These are phyloP conservation scores for Brassicogethes aeneus DNA, from an alignment of 2,888 invertebrate genomes.

Conservation along the genomic window DNA sequence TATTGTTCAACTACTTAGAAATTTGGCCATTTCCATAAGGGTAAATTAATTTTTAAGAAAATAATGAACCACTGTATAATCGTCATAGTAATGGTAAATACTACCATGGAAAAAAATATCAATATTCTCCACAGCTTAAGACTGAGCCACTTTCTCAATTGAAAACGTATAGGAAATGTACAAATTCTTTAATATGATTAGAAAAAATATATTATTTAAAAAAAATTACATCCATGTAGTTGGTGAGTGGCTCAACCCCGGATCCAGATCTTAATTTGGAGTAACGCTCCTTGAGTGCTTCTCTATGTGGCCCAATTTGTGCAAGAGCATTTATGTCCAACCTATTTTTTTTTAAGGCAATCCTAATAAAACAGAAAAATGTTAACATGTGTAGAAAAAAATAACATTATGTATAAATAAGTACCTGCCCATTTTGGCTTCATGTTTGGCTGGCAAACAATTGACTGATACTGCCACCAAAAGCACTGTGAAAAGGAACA, in stretches of 20 bases:
- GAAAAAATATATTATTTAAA: no score
- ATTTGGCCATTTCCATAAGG: no score
- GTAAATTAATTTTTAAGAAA: no score
- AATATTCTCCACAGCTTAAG: no score
- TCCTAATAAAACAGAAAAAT: no score
- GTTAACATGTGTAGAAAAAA: background rate
- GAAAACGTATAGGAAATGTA: no score
- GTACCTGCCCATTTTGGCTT: background rate
- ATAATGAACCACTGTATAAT: no score
- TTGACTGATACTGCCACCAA: background rate
- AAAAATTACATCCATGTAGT: slow-evolving; percentile 1
- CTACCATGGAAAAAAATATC: no score
- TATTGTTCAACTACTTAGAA: no score
- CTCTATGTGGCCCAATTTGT: background rate
- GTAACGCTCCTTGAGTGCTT: background rate
- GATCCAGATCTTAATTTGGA: background rate
- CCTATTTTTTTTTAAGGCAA: background rate
- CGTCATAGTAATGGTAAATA: no score
- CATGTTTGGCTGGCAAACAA: background rate
- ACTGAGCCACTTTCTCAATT: no score
- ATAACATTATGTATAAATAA: background rate
- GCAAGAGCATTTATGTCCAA: background rate
- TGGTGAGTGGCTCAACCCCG: background rate
- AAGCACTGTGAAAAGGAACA: background rate
- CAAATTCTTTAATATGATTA: no score